Percentiles rank a stretch among this genome's conserved stretches.
Evolutionary conservation across 2,888 invertebrate genomes (phyloP).

Genomic region (Caenorhabditis afra): DNA sequence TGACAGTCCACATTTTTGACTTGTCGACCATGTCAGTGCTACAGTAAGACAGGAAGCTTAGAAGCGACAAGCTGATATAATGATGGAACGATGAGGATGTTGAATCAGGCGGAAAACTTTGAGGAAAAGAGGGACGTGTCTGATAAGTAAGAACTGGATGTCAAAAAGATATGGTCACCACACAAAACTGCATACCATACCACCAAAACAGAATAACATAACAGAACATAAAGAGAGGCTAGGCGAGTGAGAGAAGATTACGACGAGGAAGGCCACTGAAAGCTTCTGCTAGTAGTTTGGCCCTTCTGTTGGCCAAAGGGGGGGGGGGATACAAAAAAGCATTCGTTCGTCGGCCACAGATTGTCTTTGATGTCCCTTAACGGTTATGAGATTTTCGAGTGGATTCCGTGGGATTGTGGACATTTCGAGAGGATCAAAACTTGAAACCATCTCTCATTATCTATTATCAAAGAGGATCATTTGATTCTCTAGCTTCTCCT

Average conservation of each 20-base stretch:
- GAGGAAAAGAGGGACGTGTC: background rate
- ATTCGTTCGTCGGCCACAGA: conserved; percentile 28
- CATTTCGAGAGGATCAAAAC: conserved; percentile 46
- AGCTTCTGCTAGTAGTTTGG: conserved; percentile 25
- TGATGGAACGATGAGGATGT: no score
- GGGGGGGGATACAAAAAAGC: conserved; percentile 14
- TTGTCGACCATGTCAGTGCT: no score
- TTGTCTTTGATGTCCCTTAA: conserved; percentile 37
- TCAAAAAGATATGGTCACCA: conserved; percentile 34
- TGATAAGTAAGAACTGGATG: conserved; percentile 49
- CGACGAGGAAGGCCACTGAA: conserved; percentile 35
- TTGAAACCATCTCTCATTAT: conserved; percentile 54
- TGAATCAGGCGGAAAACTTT: background rate
- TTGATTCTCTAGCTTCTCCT: conserved; percentile 3
- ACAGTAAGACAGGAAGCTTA: no score
- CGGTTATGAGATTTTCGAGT: conserved; percentile 48
- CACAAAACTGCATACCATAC: conserved; percentile 51
- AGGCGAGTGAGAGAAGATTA: conserved; percentile 19
- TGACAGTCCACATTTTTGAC: no score
- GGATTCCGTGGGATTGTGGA: conserved; percentile 52
- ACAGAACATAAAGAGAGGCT: conserved; percentile 35
- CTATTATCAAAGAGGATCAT: conserved; percentile 43
- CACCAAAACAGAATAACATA: conserved; percentile 51
- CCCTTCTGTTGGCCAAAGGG: conserved; percentile 14
- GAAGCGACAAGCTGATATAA: no score